phyloP scores from a whole-genome alignment of 2,888 invertebrate species.

The Agrochola circellaris region DNA sequence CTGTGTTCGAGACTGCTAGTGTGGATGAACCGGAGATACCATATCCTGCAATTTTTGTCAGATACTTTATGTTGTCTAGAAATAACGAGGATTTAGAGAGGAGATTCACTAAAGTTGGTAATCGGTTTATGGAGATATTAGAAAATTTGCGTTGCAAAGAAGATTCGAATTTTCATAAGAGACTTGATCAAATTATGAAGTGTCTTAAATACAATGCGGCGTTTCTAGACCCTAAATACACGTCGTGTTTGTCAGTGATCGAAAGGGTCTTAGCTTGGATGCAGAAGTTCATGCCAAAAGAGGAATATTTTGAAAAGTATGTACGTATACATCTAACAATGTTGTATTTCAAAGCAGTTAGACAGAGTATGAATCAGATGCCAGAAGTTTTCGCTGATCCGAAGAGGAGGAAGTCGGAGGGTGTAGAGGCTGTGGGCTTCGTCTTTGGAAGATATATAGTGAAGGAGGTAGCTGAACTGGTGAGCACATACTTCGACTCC shows the following conservation, averaged over 20 bases:
- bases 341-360: slow-evolving; percentile 77
- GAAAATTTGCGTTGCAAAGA: slow-evolving; percentile 38
- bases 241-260: slow-evolving; percentile 73
- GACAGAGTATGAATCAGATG: slow-evolving; percentile 68
- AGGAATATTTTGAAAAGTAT: slow-evolving; percentile 72
- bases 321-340: slow-evolving; percentile 75
- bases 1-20: slow-evolving; percentile 47
- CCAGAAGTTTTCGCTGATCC: slow-evolving; percentile 71
- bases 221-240: slow-evolving; percentile 72
- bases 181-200: slow-evolving; percentile 57
- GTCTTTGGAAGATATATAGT: slow-evolving; percentile 76
- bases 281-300: slow-evolving; percentile 71
- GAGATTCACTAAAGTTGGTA: slow-evolving; percentile 69
- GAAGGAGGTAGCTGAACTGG: slow-evolving; percentile 71
- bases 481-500: slow-evolving; percentile 72
- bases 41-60: slow-evolving; percentile 73
- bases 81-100: slow-evolving; percentile 66
- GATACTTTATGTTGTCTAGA: slow-evolving; percentile 74
- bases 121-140: slow-evolving; percentile 70
- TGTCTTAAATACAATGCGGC: slow-evolving; percentile 73
- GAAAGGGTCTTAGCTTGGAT: slow-evolving; percentile 71
- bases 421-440: slow-evolving; percentile 73
- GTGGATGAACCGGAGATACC: slow-evolving; percentile 49
- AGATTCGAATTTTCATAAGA: not conserved
- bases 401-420: slow-evolving; percentile 65